Evolutionary conservation across 1,140 invertebrate genomes (phyloP), one percentile per base, ranked within the genome.

Genomic region (Patella vulgata): DNA sequence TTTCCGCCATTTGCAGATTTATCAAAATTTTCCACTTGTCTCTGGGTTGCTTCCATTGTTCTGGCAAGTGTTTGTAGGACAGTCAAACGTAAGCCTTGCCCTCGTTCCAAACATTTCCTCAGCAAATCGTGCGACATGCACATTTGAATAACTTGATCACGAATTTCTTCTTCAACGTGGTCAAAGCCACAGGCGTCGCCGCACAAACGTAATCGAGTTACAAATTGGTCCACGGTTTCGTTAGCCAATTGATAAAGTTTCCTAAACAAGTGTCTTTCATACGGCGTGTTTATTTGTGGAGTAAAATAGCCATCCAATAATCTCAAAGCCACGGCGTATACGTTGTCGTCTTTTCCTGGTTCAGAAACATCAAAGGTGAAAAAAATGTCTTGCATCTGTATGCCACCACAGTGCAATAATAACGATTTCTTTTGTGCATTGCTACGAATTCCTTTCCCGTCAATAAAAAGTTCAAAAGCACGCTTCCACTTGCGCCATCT

Each of bases 321-420:
- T n/a, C 23, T 25, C 27, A 55, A n/a, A 8, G 66, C 30, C 12
- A 51, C 43, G 3, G 25, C 40, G 47, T 68, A 68, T 2, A 56
- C 66, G 44, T 33, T 51, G n/a, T 63, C 43, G 1, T n/a, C 46
- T 39, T 59, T 60, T 17, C 14, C 39, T 28, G 55, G 55, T 27
- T 46, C 42, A 11, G 43, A 42, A 17, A 48, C 25, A 1, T n/a
- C 12, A 6, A 64, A 25, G 1, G 63, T 66, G 25, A 53, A 63
- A 39, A 63, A 70, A 28, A 70, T 61, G 53, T 71, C 70, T 19
- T 71, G 62, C 1, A 71, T 62, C 8, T 55, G 30, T 5, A 59
- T 50, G 9, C 62, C 66, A 25, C 66, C 62, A 55, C 33, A 53
- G 36, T 64, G 61, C 23, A 71, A 42, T 5, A 71, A 52, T 40